Conservation (phyloP, 2,113 vertebrate genomes). For the Platanista minor region DNA sequence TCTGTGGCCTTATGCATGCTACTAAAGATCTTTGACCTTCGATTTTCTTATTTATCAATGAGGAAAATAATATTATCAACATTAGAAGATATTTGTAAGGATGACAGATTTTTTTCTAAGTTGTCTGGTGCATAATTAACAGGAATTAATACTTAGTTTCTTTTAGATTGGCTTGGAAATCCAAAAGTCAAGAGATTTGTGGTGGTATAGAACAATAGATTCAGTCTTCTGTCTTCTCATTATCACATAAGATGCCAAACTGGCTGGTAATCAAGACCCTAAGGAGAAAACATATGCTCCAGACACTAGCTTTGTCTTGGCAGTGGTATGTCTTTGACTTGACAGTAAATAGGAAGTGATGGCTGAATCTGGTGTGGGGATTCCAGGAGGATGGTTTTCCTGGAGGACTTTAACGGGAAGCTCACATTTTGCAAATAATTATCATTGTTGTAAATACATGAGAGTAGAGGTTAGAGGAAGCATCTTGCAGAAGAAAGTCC, state of each 20-base stretch:
- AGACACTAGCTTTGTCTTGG: conserved; percentile 27
- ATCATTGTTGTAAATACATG: not conserved
- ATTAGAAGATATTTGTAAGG: not conserved
- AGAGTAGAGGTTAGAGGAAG: not conserved
- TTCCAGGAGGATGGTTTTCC: not conserved
- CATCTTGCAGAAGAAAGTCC: not conserved
- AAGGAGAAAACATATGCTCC: conserved; percentile 45
- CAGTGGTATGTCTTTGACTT: not conserved
- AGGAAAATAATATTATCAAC: not conserved
- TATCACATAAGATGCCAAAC: conserved; percentile 39
- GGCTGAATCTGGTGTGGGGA: conserved; percentile 6
- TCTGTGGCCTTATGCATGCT: not conserved
- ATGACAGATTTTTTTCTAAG: not conserved
- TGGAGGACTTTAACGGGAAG: not conserved
- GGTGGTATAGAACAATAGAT: not conserved
- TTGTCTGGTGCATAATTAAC: not conserved
- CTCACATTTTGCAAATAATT: not conserved
- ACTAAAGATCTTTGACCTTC: not conserved
- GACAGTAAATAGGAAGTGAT: conserved; percentile 46
- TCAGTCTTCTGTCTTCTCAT: not conserved
- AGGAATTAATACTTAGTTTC: not conserved
- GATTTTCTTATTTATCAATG: not conserved
- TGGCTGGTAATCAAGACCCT: conserved; percentile 56
- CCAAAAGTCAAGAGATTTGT: not conserved
- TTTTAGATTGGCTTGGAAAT: conserved; percentile 20